A percentile compares a stretch with the other conserved stretches of the same genome.
Evolutionary conservation across 2,113 vertebrate species (phyloP).

Genomic region (Polypterus bichir): DNA sequence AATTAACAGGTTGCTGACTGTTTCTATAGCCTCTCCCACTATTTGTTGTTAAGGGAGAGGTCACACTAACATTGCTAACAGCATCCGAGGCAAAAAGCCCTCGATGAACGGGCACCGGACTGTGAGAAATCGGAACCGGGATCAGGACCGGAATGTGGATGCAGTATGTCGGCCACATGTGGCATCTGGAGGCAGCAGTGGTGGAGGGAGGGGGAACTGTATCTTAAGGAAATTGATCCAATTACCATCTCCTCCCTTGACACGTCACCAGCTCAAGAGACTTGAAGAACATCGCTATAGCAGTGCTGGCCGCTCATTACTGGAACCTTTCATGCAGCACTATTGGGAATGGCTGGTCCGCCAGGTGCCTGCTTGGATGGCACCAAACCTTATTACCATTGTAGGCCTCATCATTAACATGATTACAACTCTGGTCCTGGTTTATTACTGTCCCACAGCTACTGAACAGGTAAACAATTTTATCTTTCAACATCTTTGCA

Average conservation of each 20-base stretch:
- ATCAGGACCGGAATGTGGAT: slow-evolving; percentile 38
- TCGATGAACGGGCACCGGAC: slow-evolving; percentile 12
- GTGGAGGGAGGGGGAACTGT: slow-evolving; percentile 19
- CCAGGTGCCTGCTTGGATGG: slow-evolving; percentile 83
- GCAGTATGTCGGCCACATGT: slow-evolving; percentile 36
- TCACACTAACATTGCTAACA: no score
- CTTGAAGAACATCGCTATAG: slow-evolving; percentile 93
- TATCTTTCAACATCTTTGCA: no score
- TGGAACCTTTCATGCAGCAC: slow-evolving; percentile 89
- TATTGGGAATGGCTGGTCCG: slow-evolving; percentile 94
- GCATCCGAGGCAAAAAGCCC: not conserved
- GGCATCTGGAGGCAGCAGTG: slow-evolving; percentile 23
- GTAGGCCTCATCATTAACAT: slow-evolving; percentile 86
- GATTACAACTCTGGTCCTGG: slow-evolving; percentile 82
- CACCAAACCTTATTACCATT: slow-evolving; percentile 93
- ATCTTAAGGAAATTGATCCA: slow-evolving; percentile 70
- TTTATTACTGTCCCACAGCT: slow-evolving; percentile 90
- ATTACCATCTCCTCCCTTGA: slow-evolving; percentile 75
- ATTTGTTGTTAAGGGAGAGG: no score
- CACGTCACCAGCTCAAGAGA: slow-evolving; percentile 85
- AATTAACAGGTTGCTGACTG: no score
- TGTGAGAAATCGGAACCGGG: slow-evolving; percentile 24
- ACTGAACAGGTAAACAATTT: slow-evolving; percentile 73
- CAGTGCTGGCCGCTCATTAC: slow-evolving; percentile 80
- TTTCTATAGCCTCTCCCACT: no score